Base-by-base conservation (phyloP, 2,888 invertebrate genomes). In the Dusona sp. region DNA sequence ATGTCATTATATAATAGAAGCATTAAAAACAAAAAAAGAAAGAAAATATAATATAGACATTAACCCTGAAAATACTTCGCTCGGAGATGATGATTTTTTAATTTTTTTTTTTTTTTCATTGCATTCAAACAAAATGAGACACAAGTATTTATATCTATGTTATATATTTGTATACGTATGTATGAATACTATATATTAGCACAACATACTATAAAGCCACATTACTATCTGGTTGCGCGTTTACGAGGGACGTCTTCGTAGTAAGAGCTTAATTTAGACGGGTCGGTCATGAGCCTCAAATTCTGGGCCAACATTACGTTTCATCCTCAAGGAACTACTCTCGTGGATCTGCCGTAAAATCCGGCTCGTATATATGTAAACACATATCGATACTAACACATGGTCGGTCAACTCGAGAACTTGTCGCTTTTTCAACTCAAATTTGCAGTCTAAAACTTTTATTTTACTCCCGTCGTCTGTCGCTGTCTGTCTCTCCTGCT, bases 201-300 rank as follows among this genome's bases (percentile, higher is more conserved):
- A 54, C 13, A 73, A 48, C 25, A 36, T 45, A 61, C 75, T 75
- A 81, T 67, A 81, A 81, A 81, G 42, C 22, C 67, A 22, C 65
- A 74, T 81, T 74, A 73, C 79, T 83, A 80, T 83, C 48, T 67
- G 70, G 65, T 79, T 45, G 64, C 22, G 80, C 51, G 33, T 73
- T 83, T 83, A 79, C 83, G 83, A 80, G 83, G 25, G 45, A 29
- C 57, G 61, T 79, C 77, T 83, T 79, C 86, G 86, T 86, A 86
- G 86, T 86, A 79, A 83, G 83, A 79, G 79, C 83, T 86, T 86
- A 83, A 86, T 86, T 86, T 86, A 86, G 86, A 79, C 51, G 13
- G 67, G 75, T 79, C 86, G 86, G 86, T 86, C 86, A 83, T 83
- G 86, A 83, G 86, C 86, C 86, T 83, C 86, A 67, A 72, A 86